Evolutionary conservation across 2,113 vertebrate species (phyloP), one percentile per base, ranked within the genome.

Genomic region (Rhagologus leucostigma): DNA sequence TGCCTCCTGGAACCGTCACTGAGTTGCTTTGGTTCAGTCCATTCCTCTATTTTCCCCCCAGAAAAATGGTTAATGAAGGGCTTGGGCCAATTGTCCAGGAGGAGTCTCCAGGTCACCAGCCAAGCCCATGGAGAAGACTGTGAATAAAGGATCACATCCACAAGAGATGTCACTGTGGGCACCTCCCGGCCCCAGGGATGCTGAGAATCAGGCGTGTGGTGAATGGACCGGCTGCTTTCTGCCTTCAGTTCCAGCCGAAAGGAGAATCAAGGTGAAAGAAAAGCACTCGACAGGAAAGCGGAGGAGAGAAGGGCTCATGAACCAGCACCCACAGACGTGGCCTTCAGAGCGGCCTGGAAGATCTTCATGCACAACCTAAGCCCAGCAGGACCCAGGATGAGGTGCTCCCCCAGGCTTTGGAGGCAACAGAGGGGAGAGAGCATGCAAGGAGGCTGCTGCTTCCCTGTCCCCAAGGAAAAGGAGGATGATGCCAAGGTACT

Each of bases 211-310:
- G 81, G 52, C 63, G 9, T 8, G 59, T 17, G 52, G 30, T 0
- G 0, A 39, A 33, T 1, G 30, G 60, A 63, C 6, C 35, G 13
- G 39, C 47, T 33, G 17, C 67, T n/a, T 75, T 41, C 86, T 81
- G 68, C 77, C 68, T 63, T 80, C 10, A 1, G 37, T 30, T 91
- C 68, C 64, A 63, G 46, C 41, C 2, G 0, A 30, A 46, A 64
- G 62, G 32, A 65, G 41, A 69, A 44, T 7, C 6, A 1, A 57
- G 63, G 49, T 13, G 53, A 39, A 55, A 70, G 56, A 20, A 92
- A 81, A 71, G 7, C 39, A 37, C 18, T 2, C 3, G 49, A 7
- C 4, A n/a, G 32, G 39, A 49, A 77, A 91, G 42, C 0, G 0
- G 33, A 60, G 37, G 39, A 68, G 41, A 39, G 24, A n/a, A 39